These are phyloP conservation scores for Epicampocera succincta DNA, from an alignment of 2,888 invertebrate species.

Conservation along the genomic window DNA sequence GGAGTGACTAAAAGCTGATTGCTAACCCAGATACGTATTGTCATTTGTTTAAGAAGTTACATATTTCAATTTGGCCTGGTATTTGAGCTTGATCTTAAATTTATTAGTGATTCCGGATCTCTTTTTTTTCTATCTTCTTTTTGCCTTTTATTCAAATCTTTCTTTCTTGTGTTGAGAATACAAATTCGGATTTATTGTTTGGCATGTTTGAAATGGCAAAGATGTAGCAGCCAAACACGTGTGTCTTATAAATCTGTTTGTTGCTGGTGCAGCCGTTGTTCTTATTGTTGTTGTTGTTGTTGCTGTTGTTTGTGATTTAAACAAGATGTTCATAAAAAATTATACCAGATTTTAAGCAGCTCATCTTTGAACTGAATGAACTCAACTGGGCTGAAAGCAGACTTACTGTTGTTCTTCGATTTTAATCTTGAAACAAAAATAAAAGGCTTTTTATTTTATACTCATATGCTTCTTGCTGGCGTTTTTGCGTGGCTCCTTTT, in stretches of 20 bases:
- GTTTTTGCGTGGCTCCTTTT: constrained; percentile 42
- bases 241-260: constrained; percentile 54
- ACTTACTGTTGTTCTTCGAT: constrained; percentile 60
- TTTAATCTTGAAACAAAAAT: constrained; percentile 57
- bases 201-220: constrained; percentile 56
- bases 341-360: constrained; percentile 51
- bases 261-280: constrained; percentile 8
- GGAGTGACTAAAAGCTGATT: constrained; percentile 69
- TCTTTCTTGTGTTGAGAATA: neutral
- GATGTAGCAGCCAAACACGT: constrained; percentile 61
- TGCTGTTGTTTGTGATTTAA: constrained; percentile 44
- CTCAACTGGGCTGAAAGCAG: constrained; percentile 26
- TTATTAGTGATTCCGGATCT: constrained; percentile 35
- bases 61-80: constrained; percentile 70
- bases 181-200: constrained; percentile 62
- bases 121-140: too few relatives aligned
- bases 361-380: constrained; percentile 47
- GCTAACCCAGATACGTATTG: constrained; percentile 68
- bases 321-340: constrained; percentile 61
- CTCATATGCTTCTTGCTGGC: neutral
- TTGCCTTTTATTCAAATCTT: constrained; percentile 21
- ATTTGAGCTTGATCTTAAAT: constrained; percentile 60
- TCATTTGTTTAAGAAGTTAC: constrained; percentile 68
- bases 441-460: constrained; percentile 47
- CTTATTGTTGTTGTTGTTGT: neutral